These are phyloP conservation scores for Leucopternis melanops DNA, from an alignment of 2,113 vertebrate species.

Conservation along the genomic window DNA sequence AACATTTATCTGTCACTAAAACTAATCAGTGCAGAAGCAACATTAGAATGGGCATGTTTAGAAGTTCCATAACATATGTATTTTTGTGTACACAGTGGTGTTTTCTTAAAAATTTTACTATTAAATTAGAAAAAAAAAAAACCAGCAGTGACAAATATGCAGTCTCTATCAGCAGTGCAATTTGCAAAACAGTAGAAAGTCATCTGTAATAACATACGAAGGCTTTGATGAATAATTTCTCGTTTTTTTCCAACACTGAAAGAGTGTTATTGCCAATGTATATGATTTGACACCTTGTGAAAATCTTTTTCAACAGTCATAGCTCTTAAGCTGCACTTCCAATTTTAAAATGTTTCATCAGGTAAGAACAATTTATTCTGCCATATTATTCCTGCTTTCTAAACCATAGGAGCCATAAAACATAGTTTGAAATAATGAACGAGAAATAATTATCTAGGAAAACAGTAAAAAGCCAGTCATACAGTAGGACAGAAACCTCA, in stretches of 20 bases:
- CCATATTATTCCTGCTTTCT: background rate
- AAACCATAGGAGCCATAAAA: background rate
- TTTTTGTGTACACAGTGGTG: background rate
- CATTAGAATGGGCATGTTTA: background rate
- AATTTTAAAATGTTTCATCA: background rate
- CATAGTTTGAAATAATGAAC: background rate
- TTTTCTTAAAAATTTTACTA: background rate
- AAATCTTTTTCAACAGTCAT: background rate
- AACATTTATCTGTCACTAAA: background rate
- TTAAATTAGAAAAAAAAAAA: background rate
- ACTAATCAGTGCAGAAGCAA: slow-evolving; percentile 10
- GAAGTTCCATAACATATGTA: background rate
- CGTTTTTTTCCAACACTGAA: background rate
- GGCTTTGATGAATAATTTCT: background rate
- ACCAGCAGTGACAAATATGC: background rate
- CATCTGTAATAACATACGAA: background rate
- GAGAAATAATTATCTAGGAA: background rate
- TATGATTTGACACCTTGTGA: background rate
- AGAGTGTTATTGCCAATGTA: background rate
- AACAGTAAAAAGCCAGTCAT: background rate
- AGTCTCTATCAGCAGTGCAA: background rate
- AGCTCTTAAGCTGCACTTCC: background rate
- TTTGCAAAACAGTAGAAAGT: background rate
- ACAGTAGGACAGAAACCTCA: background rate
- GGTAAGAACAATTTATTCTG: background rate